Base-by-base conservation (phyloP, 2,797 vertebrate genomes). In the Spondyliosoma cantharus region DNA sequence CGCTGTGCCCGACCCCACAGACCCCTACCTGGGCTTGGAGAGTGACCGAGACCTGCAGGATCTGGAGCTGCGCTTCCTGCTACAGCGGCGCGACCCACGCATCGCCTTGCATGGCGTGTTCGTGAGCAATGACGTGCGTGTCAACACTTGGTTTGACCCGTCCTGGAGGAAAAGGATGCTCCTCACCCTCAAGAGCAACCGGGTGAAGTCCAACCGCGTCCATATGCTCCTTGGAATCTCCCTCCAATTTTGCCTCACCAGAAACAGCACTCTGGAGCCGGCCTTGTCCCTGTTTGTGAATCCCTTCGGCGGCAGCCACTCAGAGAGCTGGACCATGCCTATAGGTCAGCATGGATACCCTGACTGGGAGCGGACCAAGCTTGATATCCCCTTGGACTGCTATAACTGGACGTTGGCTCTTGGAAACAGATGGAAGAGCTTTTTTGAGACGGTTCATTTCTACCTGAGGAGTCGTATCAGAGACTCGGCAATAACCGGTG, bases 281-380 rank as follows among this genome's bases (percentile, higher is more conserved):
- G 95, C 95, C 0, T 83, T 99, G 75, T 97, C 97, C 4, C 93
- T 99, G 77, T 98, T 98, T 0, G 92, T 98, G 82, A 99, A 99
- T 83, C 98, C 98, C 0, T 99, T 99, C 1, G 98, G 98, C 22
- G 98, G 97, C 69, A 99, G 98, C 93, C 98, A 99, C 88, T 98
- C 98, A 0, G 98, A 99, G 93, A 99, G 97, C 94, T 99, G 97
- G 97, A 97, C 96, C 76, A 96, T 98, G 97, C 97, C 97, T 42
- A 93, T 98, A 66, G 96, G 95, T 49, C 97, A 98, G 90, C 96
- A 96, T 5, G 95, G 95, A 84, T 99, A 97, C 87, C 97, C 98
- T 2, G 96, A 97, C 94, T 99, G 98, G 97, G 96, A 98, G 87
- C 96, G 96, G 91, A 96, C 93, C 93, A 97, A 95, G 59, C 85